Evolutionary conservation across 2,888 invertebrate species (phyloP), one percentile per base, ranked within the genome.

Genomic region (Erpobdella octoculata): DNA sequence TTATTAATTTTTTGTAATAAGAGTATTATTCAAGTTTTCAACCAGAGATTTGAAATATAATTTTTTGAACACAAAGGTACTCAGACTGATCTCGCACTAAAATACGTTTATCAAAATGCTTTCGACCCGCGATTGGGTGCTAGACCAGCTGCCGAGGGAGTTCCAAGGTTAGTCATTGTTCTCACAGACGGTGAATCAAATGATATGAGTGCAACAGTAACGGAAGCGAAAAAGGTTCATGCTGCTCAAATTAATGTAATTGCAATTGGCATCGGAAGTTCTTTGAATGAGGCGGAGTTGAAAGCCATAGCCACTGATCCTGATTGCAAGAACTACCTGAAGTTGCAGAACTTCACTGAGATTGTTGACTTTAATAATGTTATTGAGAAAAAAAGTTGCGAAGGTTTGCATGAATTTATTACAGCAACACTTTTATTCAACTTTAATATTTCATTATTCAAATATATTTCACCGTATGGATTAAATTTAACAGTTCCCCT

Each of bases 261-360:
- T 8, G 1, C 62, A 15, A 31, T 62, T 33, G 62, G 62, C 28
- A 31, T 62, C 33, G 62, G 62, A 33, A 12, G 18, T 33, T n/a
- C n/a, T 28, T n/a, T 62, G n/a, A 62, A 62, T 35, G 15, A 28
- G 4, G 28, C 28, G 35, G 62, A 62, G 33, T 35, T 62, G 8
- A 12, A 62, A n/a, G 62, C 21, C 21, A 62, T 62, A n/a, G 62
- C 62, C 31, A 62, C 62, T 33, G 62, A 62, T 62, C 62, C 62
- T 33, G 62, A 62, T 33, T 62, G 62, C 62, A 2, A 62, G 18
- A n/a, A 62, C 33, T n/a, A n/a, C 2, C 33, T 62, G n/a, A 28
- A n/a, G 8, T 35, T 62, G 31, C 9, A 62, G 28, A 12, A 35
- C 5, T 62, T 62, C 18, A n/a, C n/a, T 18, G 33, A n/a, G n/a